Percentiles rank a stretch among this genome's conserved stretches.
Conservation (phyloP, 2,888 invertebrate species). For the Patella pellucida region DNA sequence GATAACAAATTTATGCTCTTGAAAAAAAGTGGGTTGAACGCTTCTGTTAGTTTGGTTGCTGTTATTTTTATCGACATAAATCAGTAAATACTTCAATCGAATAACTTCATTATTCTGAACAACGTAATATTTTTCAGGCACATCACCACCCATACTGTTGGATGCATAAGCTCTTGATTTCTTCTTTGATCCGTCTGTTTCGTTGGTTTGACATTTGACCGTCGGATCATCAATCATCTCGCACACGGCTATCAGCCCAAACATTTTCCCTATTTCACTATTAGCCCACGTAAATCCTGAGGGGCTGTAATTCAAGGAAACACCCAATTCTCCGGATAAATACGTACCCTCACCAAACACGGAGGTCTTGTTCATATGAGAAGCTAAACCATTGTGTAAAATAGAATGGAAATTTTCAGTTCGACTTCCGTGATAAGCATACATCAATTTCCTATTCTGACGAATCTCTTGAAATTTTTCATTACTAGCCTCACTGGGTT, state of each 20-base stretch:
- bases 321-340: constrained; percentile 81
- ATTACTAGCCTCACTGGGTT: constrained; percentile 44
- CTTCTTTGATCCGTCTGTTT: constrained; percentile 17
- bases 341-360: constrained; percentile 83
- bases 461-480: constrained; percentile 52
- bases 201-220: constrained; percentile 70
- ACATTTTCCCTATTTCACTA: constrained; percentile 81
- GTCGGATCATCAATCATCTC: constrained; percentile 82
- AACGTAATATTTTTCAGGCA: constrained; percentile 81
- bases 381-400: constrained; percentile 82
- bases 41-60: constrained; percentile 36
- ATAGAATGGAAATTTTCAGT: constrained; percentile 87
- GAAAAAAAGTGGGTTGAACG: constrained; percentile 48
- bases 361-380: constrained; percentile 79
- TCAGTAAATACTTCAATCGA: constrained; percentile 81
- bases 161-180: constrained; percentile 51
- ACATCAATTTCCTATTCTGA: constrained; percentile 74
- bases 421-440: constrained; percentile 85
- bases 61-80: constrained; percentile 74
- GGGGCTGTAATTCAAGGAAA: constrained; percentile 82
- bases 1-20: constrained; percentile 53
- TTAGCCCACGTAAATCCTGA: constrained; percentile 82
- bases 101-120: constrained; percentile 84
- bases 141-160: constrained; percentile 68
- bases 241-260: constrained; percentile 85